Evolutionary conservation across 2,113 vertebrate genomes (phyloP), one percentile per base, ranked within the genome.

Genomic region (Eublepharis macularius): DNA sequence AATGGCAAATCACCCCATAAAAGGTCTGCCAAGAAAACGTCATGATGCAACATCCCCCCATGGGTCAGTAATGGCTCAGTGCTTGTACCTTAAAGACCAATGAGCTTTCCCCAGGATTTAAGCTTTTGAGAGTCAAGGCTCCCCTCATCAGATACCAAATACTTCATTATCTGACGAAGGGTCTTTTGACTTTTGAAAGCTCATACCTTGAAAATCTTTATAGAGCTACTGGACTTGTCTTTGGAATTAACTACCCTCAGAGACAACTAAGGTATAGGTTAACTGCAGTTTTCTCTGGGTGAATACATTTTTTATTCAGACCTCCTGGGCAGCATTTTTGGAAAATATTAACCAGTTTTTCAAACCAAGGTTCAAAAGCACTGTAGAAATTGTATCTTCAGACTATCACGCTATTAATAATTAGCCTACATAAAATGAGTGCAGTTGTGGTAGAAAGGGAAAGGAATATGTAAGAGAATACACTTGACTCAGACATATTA

Each of bases 311-410:
- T 82, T 72, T 4, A 68, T 43, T 86, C 82, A 90, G n/a, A 26
- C 83, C 12, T 49, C 26, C 19, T 66, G 32, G 11, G 14, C 6
- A 82, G 2, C n/a, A 5, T 51, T 81, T 19, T 72, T 65, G 79
- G 72, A 91, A 90, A 93, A 84, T 65, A 85, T 83, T 80, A 83
- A 93, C 32, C 26, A 34, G 10, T 4, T 88, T 63, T 85, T 86
- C 66, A 72, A 92, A 86, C 11, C 24, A 51, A 86, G 91, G 19
- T 43, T 89, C 54, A 76, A 83, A 90, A 68, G 12, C 2, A 57
- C 49, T 82, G 54, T 69, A 76, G 91, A 89, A 57, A 87, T 83
- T n/a, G 21, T 16, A 75, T 65, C 45, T 80, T 8, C 32, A 60
- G 87, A 80, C 7, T 68, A 83, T 88, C 57, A 57, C 66, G 68